These are phyloP conservation scores for Conus ventricosus DNA, from an alignment of 1,140 invertebrate genomes.

Conservation along the genomic window DNA sequence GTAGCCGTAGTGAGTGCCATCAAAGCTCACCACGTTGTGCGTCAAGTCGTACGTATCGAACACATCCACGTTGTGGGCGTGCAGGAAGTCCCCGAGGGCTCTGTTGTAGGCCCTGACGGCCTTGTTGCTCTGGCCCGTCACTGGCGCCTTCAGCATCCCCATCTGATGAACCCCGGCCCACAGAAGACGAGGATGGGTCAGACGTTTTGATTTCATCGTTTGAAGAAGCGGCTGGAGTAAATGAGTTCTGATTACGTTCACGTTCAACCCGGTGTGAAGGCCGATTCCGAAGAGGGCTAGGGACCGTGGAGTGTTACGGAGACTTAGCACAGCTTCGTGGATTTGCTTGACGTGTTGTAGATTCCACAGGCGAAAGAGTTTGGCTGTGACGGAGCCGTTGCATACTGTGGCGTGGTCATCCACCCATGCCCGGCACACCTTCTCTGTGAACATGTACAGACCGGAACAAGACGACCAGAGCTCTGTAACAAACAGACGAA, in stretches of 20 bases:
- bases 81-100: neutral
- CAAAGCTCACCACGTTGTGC: constrained; percentile 37
- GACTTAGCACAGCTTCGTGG: neutral
- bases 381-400: neutral
- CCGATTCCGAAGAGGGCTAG: neutral
- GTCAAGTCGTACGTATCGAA: constrained; percentile 38
- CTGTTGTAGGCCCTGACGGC: neutral
- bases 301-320: neutral
- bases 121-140: neutral
- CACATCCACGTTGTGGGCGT: constrained; percentile 9
- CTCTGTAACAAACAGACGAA: neutral
- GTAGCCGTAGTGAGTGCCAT: constrained; percentile 41
- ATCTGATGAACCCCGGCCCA: neutral
- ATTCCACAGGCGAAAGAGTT: neutral
- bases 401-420: neutral
- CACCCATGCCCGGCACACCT: neutral
- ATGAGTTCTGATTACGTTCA: neutral
- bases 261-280: neutral
- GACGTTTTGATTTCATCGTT: neutral
- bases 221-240: neutral
- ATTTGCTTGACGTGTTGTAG: neutral
- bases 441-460: constrained; percentile 12
- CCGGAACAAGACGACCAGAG: neutral
- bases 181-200: neutral
- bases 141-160: neutral